Evolutionary conservation across 1,140 invertebrate genomes (phyloP), one percentile per base, ranked within the genome.

Genomic region (Drosophila takahashii): DNA sequence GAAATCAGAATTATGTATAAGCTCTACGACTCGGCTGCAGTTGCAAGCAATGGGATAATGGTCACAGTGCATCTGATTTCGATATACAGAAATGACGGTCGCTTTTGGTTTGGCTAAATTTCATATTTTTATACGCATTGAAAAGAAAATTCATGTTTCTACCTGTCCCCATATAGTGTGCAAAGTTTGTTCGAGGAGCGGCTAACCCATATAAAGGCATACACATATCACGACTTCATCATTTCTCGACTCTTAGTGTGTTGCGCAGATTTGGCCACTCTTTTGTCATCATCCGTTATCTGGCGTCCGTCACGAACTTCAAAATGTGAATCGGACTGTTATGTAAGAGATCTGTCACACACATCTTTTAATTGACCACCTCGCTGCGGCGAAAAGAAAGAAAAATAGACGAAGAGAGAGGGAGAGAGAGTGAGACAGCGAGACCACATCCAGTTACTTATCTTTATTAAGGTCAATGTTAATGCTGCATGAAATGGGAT

Each of bases 381-480:
- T 37, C 15, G 29, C 6, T 15, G 37, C 9, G 15, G 32, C 53
- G 27, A 58, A 41, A 51, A 65, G 48, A 57, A 70, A 41, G 32
- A 71, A 13, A 56, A 37, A 34, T 26, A 36, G 47, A 61, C 13
- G 50, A n/a, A 64, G 48, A 69, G 36, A 15, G 34, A n/a, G n/a
- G n/a, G n/a, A 64, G 48, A 69, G 36, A 15, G 34, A 64, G 48
- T 60, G 36, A 15, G 34, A 15, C 7, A 16, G 4, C 22, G 32
- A 39, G n/a, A 76, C 34, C 47, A 62, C 60, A 76, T 61, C 48
- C 83, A 67, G 81, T 79, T 87, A 84, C 50, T 52, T 67, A 69
- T 61, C 18, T 64, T 42, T 79, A 87, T 87, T 87, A 79, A 87
- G 83, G 83, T 89, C 83, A 87, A 87, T 89, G 83, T 83, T 83